Evolutionary conservation across 1,140 invertebrate genomes (phyloP).

Genomic region (Thaumatotibia leucotreta): DNA sequence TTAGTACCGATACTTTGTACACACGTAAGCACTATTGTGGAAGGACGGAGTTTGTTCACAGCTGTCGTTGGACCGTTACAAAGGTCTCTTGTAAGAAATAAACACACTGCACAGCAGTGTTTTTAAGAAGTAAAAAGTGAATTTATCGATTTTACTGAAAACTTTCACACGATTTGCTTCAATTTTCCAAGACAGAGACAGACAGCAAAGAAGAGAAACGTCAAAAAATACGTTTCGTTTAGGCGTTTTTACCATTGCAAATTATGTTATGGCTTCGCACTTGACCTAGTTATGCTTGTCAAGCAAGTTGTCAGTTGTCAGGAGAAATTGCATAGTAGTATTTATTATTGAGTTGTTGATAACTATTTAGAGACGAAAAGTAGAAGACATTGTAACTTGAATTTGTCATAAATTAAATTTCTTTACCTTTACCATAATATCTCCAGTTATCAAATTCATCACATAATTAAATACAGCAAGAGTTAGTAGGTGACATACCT

Average conservation of each 20-base stretch:
- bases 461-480: no score
- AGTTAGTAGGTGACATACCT: no score
- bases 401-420: no score
- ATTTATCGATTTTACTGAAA: conserved; percentile 3
- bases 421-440: no score
- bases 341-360: no score
- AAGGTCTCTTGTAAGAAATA: neutral
- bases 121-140: neutral
- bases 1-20: neutral
- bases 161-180: conserved; percentile 8
- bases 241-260: neutral
- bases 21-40: conserved; percentile 35
- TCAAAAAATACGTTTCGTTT: conserved; percentile 10
- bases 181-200: neutral
- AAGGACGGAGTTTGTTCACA: neutral
- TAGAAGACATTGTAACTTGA: no score
- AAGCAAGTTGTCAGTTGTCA: no score
- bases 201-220: neutral
- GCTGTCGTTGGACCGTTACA: neutral
- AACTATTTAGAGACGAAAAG: no score
- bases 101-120: neutral
- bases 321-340: no score
- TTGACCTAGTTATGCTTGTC: neutral
- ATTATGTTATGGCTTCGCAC: neutral
- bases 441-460: no score